These are phyloP conservation scores for Oxystoma pomonae DNA, from an alignment of 2,888 invertebrate genomes.

Conservation along the genomic window DNA sequence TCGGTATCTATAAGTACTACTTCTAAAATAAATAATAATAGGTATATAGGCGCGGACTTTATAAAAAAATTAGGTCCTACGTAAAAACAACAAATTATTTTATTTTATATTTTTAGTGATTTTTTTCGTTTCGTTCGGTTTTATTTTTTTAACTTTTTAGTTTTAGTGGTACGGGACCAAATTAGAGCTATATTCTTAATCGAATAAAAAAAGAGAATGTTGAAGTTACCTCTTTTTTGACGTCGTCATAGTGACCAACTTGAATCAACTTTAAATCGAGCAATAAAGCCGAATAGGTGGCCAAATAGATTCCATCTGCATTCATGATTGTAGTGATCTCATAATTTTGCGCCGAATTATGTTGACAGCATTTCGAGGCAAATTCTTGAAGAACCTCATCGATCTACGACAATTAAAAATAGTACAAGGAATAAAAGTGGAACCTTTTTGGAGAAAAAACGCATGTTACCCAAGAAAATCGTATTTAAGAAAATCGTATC, in stretches of 20 bases:
- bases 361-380: slow-evolving; percentile 86
- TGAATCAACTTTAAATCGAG: slow-evolving; percentile 77
- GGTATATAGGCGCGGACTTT: too few relatives aligned
- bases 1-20: too few relatives aligned
- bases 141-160: too few relatives aligned
- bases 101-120: too few relatives aligned
- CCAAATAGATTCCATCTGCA: slow-evolving; percentile 91
- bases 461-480: too few relatives aligned
- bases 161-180: background rate
- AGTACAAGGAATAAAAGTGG: too few relatives aligned
- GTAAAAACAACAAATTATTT: too few relatives aligned
- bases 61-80: too few relatives aligned
- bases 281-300: slow-evolving; percentile 80
- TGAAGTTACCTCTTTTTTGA: slow-evolving; percentile 49
- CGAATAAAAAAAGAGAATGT: too few relatives aligned
- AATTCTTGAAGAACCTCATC: slow-evolving; percentile 91
- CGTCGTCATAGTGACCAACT: slow-evolving; percentile 66
- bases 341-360: slow-evolving; percentile 62
- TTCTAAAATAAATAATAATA: too few relatives aligned
- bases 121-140: background rate
- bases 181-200: background rate
- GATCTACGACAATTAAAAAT: slow-evolving; percentile 58
- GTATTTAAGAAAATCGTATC: too few relatives aligned
- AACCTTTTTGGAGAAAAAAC: too few relatives aligned
- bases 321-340: slow-evolving; percentile 78